phyloP scores from a whole-genome alignment of 2,797 vertebrate genomes.

The Potorous gilbertii region DNA sequence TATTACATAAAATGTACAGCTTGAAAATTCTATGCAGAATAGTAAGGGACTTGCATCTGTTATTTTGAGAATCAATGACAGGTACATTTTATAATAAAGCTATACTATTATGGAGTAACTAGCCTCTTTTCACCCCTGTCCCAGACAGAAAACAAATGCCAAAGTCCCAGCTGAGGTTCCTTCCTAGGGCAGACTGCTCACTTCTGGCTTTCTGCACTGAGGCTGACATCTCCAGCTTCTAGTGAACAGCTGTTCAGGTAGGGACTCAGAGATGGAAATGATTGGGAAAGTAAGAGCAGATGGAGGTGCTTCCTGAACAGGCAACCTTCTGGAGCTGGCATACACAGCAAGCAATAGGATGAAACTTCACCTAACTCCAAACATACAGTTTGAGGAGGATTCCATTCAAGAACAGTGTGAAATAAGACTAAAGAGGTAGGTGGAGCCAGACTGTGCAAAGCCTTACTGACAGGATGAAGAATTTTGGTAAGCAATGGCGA shows the following conservation, averaged over 20 bases:
- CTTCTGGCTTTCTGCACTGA: conserved; percentile 20
- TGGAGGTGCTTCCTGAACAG: conserved; percentile 15
- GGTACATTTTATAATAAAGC: not conserved
- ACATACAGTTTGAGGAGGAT: not conserved
- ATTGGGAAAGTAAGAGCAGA: conserved; percentile 23
- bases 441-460: not conserved
- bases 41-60: not conserved
- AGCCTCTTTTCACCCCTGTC: not conserved
- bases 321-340: conserved; percentile 47
- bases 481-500: not conserved
- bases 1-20: conserved; percentile 9
- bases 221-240: conserved; percentile 46
- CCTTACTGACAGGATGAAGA: not conserved
- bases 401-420: not conserved
- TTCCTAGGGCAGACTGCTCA: not conserved
- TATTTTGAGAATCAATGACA: not conserved
- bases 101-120: accelerated
- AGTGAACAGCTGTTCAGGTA: conserved; percentile 60
- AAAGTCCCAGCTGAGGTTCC: not conserved
- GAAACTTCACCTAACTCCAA: not conserved
- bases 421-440: not conserved
- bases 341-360: conserved; percentile 5
- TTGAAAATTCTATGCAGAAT: not conserved
- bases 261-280: conserved; percentile 46
- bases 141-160: not conserved